Evolutionary conservation across 1,140 invertebrate genomes (phyloP).

Genomic region (Drosophila ercepeae): DNA sequence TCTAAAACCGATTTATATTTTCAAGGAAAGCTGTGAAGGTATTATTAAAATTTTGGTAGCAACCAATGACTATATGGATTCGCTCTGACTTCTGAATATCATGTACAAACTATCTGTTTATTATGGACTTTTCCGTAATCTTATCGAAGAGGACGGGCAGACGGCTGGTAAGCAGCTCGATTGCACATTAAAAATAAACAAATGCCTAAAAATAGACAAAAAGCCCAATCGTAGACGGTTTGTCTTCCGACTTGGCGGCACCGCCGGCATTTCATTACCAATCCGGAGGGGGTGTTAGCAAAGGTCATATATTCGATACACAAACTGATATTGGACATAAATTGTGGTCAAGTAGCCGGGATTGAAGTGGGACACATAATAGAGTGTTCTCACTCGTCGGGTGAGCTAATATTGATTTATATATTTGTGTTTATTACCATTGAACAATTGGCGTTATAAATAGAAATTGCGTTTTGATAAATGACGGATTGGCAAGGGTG

Average conservation of each 20-base stretch:
- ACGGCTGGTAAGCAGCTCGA: slow-evolving; percentile 41
- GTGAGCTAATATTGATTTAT: slow-evolving; percentile 9
- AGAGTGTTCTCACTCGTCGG: slow-evolving; percentile 13
- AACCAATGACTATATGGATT: slow-evolving; percentile 41
- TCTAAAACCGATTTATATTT: slow-evolving; percentile 68
- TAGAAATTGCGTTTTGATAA: slow-evolving; percentile 9
- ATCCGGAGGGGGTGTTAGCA: slow-evolving; percentile 1
- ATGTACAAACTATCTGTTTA: slow-evolving; percentile 26
- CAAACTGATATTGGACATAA: slow-evolving; percentile 33
- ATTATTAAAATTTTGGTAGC: slow-evolving; percentile 23
- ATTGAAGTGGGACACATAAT: slow-evolving; percentile 30
- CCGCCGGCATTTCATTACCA: slow-evolving; percentile 20
- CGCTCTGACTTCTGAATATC: slow-evolving; percentile 14
- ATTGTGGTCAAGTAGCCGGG: slow-evolving; percentile 3
- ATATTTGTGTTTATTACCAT: slow-evolving; percentile 19
- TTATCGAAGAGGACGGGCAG: slow-evolving; percentile 48
- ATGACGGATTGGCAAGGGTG: background rate
- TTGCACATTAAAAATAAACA: slow-evolving; percentile 74
- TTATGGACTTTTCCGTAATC: slow-evolving; percentile 58
- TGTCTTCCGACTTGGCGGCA: slow-evolving; percentile 28
- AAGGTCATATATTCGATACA: slow-evolving; percentile 13
- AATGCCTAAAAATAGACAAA: slow-evolving; percentile 61
- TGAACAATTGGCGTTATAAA: slow-evolving; percentile 19
- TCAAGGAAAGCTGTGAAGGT: slow-evolving; percentile 10
- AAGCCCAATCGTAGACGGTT: slow-evolving; percentile 28